These are phyloP conservation scores for Anaspis maculata DNA, from an alignment of 2,888 invertebrate species.

Conservation along the genomic window DNA sequence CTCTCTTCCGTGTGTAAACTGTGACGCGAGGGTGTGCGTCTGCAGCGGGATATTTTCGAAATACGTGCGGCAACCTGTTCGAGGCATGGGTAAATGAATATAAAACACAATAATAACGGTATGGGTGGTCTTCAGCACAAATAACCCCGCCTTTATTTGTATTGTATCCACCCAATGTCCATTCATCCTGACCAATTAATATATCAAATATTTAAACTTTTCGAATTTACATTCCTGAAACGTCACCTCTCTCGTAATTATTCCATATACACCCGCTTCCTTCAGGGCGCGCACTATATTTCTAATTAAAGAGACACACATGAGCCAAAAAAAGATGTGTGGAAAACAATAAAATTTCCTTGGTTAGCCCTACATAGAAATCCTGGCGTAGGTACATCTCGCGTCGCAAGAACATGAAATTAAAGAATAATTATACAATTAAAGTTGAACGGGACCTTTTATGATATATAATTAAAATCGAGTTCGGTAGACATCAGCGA, in stretches of 20 bases:
- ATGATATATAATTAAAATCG: conserved; percentile 36
- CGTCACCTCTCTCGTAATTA: conserved; percentile 8
- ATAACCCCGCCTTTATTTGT: conserved; percentile 35
- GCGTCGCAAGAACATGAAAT: conserved; percentile 32
- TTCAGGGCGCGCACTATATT: conserved; percentile 21
- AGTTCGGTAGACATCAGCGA: conserved; percentile 25
- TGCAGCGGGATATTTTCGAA: neutral
- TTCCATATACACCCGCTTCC: conserved; percentile 9
- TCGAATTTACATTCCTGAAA: conserved; percentile 20
- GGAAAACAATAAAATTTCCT: conserved; percentile 28
- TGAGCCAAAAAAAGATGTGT: conserved; percentile 14
- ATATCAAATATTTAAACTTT: conserved; percentile 32
- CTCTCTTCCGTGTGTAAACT: no score
- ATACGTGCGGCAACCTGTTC: conserved; percentile 13
- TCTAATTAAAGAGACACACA: no score
- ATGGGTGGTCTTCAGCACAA: conserved; percentile 33
- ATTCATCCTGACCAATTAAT: conserved; percentile 32
- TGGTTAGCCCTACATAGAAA: conserved; percentile 19
- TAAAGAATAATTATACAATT: conserved; percentile 36
- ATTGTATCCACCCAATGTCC: conserved; percentile 31
- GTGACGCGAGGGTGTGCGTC: no score
- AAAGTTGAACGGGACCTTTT: conserved; percentile 32
- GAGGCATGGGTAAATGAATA: conserved; percentile 16
- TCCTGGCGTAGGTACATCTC: no score
- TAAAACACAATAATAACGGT: conserved; percentile 25